Evolutionary conservation across 2,888 invertebrate genomes (phyloP).

Genomic region (Ochropleura plecta): DNA sequence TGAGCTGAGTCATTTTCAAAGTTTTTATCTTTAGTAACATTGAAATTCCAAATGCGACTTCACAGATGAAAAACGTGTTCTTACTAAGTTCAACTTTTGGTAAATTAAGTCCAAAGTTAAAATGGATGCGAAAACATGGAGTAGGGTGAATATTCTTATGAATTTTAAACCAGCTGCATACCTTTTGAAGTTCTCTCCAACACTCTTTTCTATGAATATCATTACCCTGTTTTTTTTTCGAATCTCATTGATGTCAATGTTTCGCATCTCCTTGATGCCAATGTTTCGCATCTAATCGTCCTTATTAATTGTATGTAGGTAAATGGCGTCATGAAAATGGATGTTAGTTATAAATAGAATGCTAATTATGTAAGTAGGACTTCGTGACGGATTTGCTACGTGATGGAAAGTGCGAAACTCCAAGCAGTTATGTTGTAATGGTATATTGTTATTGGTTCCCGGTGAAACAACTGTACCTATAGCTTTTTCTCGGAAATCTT

Average conservation of each 20-base stretch:
- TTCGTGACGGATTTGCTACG: constrained; percentile 70
- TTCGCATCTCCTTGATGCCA: constrained; percentile 19
- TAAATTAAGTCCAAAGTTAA: neutral
- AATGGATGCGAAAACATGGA: constrained; percentile 11
- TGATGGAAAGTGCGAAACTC: constrained; percentile 74
- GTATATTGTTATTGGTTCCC: constrained; percentile 54
- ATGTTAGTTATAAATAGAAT: constrained; percentile 66
- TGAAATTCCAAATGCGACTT: constrained; percentile 18
- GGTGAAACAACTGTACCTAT: constrained; percentile 19
- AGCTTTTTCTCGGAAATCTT: constrained; percentile 41
- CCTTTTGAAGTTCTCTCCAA: constrained; percentile 1
- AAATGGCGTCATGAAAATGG: constrained; percentile 57
- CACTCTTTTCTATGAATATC: constrained; percentile 16
- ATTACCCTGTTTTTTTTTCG: constrained; percentile 18
- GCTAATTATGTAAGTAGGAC: constrained; percentile 71
- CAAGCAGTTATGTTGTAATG: constrained; percentile 58
- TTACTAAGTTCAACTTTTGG: neutral
- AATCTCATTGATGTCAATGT: constrained; percentile 12
- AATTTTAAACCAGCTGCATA: constrained; percentile 13
- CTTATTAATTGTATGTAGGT: constrained; percentile 57
- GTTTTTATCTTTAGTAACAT: constrained; percentile 10
- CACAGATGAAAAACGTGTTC: neutral
- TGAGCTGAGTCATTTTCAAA: constrained; percentile 13
- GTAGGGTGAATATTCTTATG: constrained; percentile 14
- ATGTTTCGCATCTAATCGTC: constrained; percentile 49